These are phyloP conservation scores for Hipposideros armiger DNA, from an alignment of 2,113 vertebrate species.

Conservation along the genomic window DNA sequence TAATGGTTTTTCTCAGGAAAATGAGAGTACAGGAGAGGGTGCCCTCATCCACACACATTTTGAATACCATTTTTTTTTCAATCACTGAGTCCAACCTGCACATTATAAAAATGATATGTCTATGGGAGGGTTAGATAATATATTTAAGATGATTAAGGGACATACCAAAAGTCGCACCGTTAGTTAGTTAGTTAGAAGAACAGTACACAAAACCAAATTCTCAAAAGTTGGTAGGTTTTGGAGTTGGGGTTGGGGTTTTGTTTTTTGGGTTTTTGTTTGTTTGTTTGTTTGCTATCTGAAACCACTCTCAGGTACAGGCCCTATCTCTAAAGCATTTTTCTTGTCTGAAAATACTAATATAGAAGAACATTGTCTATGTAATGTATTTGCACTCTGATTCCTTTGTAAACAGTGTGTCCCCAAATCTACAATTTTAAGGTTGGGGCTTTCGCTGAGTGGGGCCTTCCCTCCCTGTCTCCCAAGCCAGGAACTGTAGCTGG, in stretches of 20 bases:
- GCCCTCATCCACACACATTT: not conserved
- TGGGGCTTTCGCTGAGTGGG: not conserved
- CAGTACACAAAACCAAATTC: not conserved
- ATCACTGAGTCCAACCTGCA: not conserved
- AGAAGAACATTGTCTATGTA: not conserved
- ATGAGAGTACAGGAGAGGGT: not conserved
- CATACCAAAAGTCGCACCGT: not conserved
- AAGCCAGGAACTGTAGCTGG: not conserved
- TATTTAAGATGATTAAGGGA: not conserved
- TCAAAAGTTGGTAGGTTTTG: not conserved
- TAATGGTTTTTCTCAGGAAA: not conserved
- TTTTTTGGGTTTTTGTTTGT: not conserved
- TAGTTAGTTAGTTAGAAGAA: not conserved
- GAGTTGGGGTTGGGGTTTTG: not conserved
- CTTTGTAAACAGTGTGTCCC: conserved; percentile 6
- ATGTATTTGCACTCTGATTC: not conserved
- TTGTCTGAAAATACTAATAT: not conserved
- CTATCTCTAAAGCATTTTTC: not conserved
- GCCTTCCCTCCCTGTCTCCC: not conserved
- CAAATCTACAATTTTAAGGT: not conserved
- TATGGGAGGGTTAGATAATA: not conserved
- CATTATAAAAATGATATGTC: not conserved
- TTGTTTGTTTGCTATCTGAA: not conserved
- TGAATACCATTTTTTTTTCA: not conserved
- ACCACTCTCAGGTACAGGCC: not conserved